These are phyloP conservation scores for Parelbella ahira DNA, from an alignment of 2,888 invertebrate species.

Conservation along the genomic window DNA sequence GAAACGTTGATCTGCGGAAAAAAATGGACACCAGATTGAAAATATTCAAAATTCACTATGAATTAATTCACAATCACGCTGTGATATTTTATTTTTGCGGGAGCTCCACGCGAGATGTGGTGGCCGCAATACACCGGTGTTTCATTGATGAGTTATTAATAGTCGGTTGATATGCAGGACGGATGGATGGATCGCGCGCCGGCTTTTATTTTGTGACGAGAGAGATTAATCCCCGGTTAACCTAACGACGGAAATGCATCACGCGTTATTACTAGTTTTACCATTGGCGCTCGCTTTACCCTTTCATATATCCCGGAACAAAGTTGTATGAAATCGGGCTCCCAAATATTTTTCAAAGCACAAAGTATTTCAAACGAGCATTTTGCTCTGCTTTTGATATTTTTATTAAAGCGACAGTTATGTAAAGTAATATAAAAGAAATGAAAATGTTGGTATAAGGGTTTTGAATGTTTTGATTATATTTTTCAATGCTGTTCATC, in stretches of 20 bases:
- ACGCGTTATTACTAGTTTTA: conserved; percentile 12
- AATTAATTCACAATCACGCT: conserved; percentile 2
- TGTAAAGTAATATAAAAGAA: no score
- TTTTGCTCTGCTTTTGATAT: no score
- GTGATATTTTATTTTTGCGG: conserved; percentile 12
- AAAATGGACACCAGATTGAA: no score
- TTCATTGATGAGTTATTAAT: conserved; percentile 24
- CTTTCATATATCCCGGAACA: conserved; percentile 4
- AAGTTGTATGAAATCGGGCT: conserved; percentile 10
- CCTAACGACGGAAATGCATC: conserved; percentile 14
- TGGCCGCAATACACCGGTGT: conserved; percentile 16
- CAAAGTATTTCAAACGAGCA: conserved; percentile 10
- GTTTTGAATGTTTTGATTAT: no score
- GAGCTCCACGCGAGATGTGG: conserved; percentile 3
- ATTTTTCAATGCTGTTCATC: no score
- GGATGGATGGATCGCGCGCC: conserved; percentile 12
- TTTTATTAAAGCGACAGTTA: no score
- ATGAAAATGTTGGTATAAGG: no score
- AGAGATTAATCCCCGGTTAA: conserved; percentile 24
- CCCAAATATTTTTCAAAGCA: conserved; percentile 9
- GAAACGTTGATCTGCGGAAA: no score
- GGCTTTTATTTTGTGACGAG: conserved; percentile 19
- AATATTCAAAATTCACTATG: background rate
- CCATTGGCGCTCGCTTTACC: conserved; percentile 6
- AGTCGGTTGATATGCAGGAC: conserved; percentile 18